Evolutionary conservation across 1,140 invertebrate genomes (phyloP).

Genomic region (Tachypleus tridentatus): DNA sequence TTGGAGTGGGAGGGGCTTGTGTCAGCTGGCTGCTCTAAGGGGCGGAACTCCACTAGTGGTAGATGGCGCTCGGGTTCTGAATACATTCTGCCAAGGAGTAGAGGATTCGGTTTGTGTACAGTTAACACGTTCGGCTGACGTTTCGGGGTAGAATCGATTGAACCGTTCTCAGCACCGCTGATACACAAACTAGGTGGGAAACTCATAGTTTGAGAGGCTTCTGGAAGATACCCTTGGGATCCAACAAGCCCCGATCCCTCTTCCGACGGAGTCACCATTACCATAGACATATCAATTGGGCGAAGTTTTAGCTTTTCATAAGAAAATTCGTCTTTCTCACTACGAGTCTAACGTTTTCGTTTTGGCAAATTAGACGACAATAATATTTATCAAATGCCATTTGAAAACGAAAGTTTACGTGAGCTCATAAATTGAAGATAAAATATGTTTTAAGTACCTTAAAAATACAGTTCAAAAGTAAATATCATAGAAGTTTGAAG

Average conservation of each 20-base stretch:
- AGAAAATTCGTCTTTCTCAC: too few species aligned
- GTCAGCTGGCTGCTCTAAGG: conserved; percentile 15
- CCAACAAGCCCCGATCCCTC: conserved; percentile 11
- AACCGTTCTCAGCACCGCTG: conserved; percentile 13
- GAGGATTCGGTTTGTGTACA: conserved; percentile 14
- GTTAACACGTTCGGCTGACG: conserved; percentile 12
- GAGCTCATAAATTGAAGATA: too few species aligned
- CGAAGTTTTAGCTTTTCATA: too few species aligned
- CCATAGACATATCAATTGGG: conserved; percentile 19
- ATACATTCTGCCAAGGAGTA: conserved; percentile 25
- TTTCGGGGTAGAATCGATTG: conserved; percentile 3
- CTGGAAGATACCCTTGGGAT: neutral
- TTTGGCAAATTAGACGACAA: too few species aligned
- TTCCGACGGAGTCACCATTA: conserved; percentile 23
- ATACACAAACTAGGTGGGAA: conserved; percentile 21
- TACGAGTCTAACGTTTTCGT: too few species aligned
- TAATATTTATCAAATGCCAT: too few species aligned
- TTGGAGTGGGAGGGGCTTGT: conserved; percentile 14
- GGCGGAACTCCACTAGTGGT: conserved; percentile 23
- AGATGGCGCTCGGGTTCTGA: conserved; percentile 24
- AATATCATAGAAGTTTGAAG: too few species aligned
- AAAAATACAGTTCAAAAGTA: too few species aligned
- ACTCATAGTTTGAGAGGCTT: conserved; percentile 8
- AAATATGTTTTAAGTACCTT: too few species aligned
- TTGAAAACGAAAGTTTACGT: too few species aligned